phyloP scores from a whole-genome alignment of 2,113 vertebrate genomes.

The Thryonomys swinderianus region DNA sequence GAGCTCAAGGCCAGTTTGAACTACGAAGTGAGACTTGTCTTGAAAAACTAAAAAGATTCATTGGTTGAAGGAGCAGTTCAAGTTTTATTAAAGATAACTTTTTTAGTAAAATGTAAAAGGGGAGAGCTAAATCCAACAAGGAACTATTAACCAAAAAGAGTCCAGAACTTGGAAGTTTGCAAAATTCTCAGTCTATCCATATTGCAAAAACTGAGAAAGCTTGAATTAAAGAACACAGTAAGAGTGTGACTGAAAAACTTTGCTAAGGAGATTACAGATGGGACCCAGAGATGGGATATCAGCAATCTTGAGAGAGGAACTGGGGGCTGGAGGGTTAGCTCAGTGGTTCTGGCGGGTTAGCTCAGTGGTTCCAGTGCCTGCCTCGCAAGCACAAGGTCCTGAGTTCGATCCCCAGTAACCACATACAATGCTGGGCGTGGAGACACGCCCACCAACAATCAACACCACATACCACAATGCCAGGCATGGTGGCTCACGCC shows the following conservation, averaged over 20 bases:
- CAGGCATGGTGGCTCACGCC: no score
- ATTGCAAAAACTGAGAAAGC: not conserved
- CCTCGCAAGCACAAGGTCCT: no score
- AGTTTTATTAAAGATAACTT: not conserved
- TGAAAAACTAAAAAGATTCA: not conserved
- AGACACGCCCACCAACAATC: no score
- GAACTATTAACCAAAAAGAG: not conserved
- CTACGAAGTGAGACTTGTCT: no score
- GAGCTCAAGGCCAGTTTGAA: no score
- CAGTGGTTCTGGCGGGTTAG: no score
- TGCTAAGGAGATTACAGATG: not conserved
- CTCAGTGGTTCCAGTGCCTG: no score
- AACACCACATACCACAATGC: no score
- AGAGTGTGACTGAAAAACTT: not conserved
- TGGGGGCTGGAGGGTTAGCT: no score
- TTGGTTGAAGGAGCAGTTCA: not conserved
- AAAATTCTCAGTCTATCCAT: not conserved
- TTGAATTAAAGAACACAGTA: not conserved
- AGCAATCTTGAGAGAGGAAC: not conserved
- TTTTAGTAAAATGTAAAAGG: not conserved
- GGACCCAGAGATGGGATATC: no score
- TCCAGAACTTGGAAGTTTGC: not conserved
- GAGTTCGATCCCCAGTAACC: no score
- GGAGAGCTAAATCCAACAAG: not conserved
- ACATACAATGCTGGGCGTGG: no score